These are phyloP conservation scores for Chrysolina americana DNA, from an alignment of 2,888 invertebrate genomes.

Conservation along the genomic window DNA sequence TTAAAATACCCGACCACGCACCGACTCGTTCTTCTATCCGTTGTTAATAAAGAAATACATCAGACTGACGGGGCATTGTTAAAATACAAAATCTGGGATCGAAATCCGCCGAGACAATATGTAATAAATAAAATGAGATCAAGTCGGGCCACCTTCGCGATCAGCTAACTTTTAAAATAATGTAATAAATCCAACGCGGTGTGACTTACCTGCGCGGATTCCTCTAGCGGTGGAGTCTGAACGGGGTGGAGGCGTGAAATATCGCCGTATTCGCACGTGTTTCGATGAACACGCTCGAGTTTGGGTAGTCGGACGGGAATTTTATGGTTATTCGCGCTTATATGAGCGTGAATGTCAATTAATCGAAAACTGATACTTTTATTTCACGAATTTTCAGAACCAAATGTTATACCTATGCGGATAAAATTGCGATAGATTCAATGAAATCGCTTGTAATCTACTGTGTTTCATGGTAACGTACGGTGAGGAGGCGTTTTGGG, in stretches of 20 bases:
- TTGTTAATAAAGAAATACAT: conserved; percentile 45
- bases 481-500: too few relatives aligned
- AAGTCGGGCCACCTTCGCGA: conserved; percentile 43
- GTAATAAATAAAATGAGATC: conserved; percentile 47
- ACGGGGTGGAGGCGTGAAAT: conserved; percentile 21
- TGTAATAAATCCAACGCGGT: conserved; percentile 39
- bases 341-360: not conserved
- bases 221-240: conserved; percentile 24
- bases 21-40: conserved; percentile 24
- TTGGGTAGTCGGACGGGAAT: conserved; percentile 1
- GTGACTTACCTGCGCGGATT: conserved; percentile 44
- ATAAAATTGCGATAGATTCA: too few relatives aligned
- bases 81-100: conserved; percentile 38
- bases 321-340: not conserved
- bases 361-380: too few relatives aligned
- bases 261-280: conserved; percentile 29
- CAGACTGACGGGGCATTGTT: conserved; percentile 41
- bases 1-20: conserved; percentile 19
- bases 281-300: conserved; percentile 7
- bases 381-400: too few relatives aligned
- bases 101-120: conserved; percentile 45
- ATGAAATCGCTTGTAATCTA: too few relatives aligned
- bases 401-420: too few relatives aligned
- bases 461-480: too few relatives aligned
- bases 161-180: conserved; percentile 37